phyloP scores from a whole-genome alignment of 2,888 invertebrate genomes.

The Cataglyphis cursor region DNA sequence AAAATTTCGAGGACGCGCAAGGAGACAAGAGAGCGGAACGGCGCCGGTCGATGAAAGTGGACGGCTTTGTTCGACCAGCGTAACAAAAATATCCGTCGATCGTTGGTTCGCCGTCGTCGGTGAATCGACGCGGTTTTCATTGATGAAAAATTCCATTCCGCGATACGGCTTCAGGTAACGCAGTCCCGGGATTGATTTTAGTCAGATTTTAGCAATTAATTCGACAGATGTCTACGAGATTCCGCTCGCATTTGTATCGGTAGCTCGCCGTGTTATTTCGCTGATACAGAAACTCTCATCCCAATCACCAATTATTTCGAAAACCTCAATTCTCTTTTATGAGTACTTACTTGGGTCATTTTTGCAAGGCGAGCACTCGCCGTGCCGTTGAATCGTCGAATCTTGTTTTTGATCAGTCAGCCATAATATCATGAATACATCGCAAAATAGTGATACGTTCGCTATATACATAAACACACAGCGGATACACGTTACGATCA shows the following conservation, averaged over 20 bases:
- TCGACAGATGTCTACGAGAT: slow-evolving; percentile 15
- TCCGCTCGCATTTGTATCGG: not conserved
- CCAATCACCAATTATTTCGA: slow-evolving; percentile 27
- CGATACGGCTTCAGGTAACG: slow-evolving; percentile 43
- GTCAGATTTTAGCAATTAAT: slow-evolving; percentile 52
- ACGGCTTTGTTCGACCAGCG: slow-evolving; percentile 54
- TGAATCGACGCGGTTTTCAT: slow-evolving; percentile 48
- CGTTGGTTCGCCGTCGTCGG: slow-evolving; percentile 22
- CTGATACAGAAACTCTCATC: not conserved
- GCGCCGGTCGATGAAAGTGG: slow-evolving; percentile 47
- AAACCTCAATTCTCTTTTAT: slow-evolving; percentile 14
- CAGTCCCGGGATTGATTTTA: slow-evolving; percentile 31
- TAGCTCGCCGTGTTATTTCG: not conserved
- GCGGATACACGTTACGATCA: slow-evolving; percentile 28
- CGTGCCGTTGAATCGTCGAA: not conserved
- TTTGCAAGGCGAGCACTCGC: slow-evolving; percentile 13
- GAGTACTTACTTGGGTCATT: not conserved
- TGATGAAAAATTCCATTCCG: slow-evolving; percentile 55
- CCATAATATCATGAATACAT: slow-evolving; percentile 34
- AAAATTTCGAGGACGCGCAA: slow-evolving; percentile 65
- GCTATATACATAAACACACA: not conserved
- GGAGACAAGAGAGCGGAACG: slow-evolving; percentile 56
- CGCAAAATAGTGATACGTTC: slow-evolving; percentile 16
- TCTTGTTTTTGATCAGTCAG: slow-evolving; percentile 52
- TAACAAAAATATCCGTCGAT: slow-evolving; percentile 69